A percentile compares a stretch with the other conserved stretches of the same genome.
Conservation (phyloP, 2,888 invertebrate species). For the Drosophila setosimentum region DNA sequence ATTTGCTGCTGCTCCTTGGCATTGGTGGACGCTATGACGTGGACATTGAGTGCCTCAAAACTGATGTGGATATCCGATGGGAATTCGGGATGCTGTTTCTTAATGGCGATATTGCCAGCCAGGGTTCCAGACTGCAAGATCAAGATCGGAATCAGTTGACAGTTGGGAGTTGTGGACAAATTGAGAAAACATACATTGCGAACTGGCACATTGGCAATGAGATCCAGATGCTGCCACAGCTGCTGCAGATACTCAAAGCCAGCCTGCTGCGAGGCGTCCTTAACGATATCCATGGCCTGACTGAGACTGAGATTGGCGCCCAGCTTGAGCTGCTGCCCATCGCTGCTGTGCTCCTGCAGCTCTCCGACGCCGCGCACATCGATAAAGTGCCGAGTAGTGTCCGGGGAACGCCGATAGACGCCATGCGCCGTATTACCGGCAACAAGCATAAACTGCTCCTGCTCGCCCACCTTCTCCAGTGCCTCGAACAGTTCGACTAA, state of each 20-base stretch:
- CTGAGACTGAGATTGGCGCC: constrained; percentile 86
- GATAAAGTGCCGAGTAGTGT: constrained; percentile 86
- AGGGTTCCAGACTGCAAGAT: constrained; percentile 87
- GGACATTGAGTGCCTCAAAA: constrained; percentile 83
- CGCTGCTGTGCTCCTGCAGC: constrained; percentile 85
- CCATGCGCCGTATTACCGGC: constrained; percentile 93
- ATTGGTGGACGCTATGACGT: constrained; percentile 61
- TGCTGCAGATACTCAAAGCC: constrained; percentile 87
- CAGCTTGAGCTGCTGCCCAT: constrained; percentile 67
- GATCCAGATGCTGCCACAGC: constrained; percentile 87
- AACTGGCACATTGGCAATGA: constrained; percentile 89
- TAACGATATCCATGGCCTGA: constrained; percentile 85
- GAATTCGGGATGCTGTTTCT: constrained; percentile 88
- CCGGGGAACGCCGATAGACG: constrained; percentile 83
- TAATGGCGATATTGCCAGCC: constrained; percentile 90
- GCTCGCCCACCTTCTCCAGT: constrained; percentile 80
- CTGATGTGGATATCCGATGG: constrained; percentile 89
- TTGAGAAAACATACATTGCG: constrained; percentile 87
- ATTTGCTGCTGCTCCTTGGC: constrained; percentile 85
- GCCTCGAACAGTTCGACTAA: constrained; percentile 66
- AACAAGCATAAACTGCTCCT: constrained; percentile 88
- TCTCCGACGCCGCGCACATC: constrained; percentile 88
- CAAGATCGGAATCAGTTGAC: background rate
- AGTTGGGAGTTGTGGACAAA: background rate
- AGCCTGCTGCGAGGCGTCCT: constrained; percentile 75